Conservation (phyloP, 92 coral and sea anemone species). For the Parazoanthus atlanticus region DNA sequence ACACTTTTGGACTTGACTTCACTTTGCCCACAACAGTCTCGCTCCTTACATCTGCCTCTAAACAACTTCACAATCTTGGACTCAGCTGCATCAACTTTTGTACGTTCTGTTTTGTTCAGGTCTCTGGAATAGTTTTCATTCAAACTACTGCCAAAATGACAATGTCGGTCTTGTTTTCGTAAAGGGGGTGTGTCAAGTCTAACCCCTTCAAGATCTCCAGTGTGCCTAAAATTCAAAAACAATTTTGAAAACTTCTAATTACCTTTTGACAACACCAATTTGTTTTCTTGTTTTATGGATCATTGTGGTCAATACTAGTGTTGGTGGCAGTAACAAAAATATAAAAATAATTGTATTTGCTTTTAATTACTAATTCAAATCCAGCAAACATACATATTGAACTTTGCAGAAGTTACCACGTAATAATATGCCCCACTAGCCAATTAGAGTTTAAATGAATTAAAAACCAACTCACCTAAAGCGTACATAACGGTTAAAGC, state of each 20-base stretch:
- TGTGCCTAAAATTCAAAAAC: not conserved
- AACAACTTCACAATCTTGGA: not conserved
- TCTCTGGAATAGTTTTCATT: no score
- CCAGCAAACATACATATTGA: no score
- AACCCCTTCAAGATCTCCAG: not conserved
- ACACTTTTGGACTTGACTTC: no score
- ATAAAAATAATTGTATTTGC: not conserved
- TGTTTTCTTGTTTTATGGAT: no score
- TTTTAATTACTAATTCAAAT: not conserved
- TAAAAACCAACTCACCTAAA: not conserved
- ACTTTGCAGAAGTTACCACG: not conserved
- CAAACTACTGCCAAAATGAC: no score
- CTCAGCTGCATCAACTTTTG: not conserved
- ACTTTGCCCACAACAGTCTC: not conserved
- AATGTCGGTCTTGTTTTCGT: no score
- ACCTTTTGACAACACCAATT: no score
- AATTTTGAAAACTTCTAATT: not conserved
- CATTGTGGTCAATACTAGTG: not conserved
- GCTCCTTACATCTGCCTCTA: not conserved
- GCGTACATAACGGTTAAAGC: not conserved
- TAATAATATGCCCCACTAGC: not conserved
- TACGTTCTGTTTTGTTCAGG: no score
- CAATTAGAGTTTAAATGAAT: no score
- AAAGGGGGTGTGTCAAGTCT: no score
- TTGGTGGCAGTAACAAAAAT: not conserved